Conservation (phyloP, 2,888 invertebrate species). For the Malachius bipustulatus region DNA sequence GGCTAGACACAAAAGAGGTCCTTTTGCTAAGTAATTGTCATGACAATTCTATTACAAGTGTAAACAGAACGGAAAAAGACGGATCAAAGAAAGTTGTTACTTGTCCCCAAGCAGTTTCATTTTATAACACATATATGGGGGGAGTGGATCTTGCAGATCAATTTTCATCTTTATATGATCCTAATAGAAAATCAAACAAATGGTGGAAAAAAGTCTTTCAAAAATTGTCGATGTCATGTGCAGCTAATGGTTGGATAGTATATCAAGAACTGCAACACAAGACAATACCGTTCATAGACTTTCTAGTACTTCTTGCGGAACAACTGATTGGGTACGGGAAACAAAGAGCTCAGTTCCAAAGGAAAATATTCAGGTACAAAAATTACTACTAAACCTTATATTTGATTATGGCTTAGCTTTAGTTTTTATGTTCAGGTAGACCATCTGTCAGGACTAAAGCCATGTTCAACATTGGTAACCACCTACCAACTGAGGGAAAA, state of each 20-base stretch:
- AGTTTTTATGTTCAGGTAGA: no score
- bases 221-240: background rate
- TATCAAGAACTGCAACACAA: conserved; percentile 1
- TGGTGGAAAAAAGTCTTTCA: background rate
- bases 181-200: no score
- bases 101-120: background rate
- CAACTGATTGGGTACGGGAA: no score
- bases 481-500: no score
- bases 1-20: background rate
- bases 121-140: background rate
- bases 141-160: conserved; percentile 3
- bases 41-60: background rate
- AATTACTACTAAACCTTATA: no score
- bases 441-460: no score
- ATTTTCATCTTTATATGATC: background rate
- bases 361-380: no score
- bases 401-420: no score
- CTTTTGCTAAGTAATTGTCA: background rate
- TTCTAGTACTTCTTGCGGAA: background rate
- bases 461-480: no score
- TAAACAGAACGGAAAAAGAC: background rate
- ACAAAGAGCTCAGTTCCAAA: background rate
- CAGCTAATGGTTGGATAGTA: background rate
- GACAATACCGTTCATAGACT: background rate
- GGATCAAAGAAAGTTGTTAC: background rate